These are phyloP conservation scores for Sthenelais limicola DNA, from an alignment of 2,888 invertebrate species.

Conservation along the genomic window DNA sequence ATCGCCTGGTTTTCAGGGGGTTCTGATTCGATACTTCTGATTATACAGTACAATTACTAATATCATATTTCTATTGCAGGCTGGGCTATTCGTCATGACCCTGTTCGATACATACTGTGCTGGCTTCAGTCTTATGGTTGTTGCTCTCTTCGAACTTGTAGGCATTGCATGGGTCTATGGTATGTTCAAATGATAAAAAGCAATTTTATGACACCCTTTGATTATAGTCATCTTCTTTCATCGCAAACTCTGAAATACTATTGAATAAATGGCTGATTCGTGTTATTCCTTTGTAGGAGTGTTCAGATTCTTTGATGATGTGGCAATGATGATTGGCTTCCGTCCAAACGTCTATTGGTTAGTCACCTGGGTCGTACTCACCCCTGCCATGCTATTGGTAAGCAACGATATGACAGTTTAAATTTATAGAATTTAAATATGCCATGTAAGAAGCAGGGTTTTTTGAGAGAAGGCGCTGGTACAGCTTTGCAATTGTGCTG, in stretches of 20 bases:
- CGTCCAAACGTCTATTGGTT: constrained; percentile 79
- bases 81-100: constrained; percentile 66
- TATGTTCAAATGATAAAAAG: constrained; percentile 49
- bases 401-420: too few relatives aligned
- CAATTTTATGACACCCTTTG: too few relatives aligned
- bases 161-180: constrained; percentile 63
- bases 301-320: constrained; percentile 72
- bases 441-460: too few relatives aligned
- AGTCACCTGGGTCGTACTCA: constrained; percentile 79
- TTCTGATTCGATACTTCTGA: background rate
- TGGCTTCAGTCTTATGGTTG: constrained; percentile 65
- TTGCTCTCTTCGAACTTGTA: constrained; percentile 62
- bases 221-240: background rate
- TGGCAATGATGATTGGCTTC: constrained; percentile 76
- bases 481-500: too few relatives aligned
- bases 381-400: constrained; percentile 82
- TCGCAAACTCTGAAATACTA: background rate
- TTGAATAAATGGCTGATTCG: background rate
- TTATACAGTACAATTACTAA: background rate
- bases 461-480: too few relatives aligned
- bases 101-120: constrained; percentile 67
- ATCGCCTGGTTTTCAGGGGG: too few relatives aligned
- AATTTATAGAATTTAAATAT: too few relatives aligned
- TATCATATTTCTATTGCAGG: constrained; percentile 52
- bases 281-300: constrained; percentile 59